These are phyloP conservation scores for Tangara arthus DNA, from an alignment of 2,797 vertebrate species.

Conservation along the genomic window DNA sequence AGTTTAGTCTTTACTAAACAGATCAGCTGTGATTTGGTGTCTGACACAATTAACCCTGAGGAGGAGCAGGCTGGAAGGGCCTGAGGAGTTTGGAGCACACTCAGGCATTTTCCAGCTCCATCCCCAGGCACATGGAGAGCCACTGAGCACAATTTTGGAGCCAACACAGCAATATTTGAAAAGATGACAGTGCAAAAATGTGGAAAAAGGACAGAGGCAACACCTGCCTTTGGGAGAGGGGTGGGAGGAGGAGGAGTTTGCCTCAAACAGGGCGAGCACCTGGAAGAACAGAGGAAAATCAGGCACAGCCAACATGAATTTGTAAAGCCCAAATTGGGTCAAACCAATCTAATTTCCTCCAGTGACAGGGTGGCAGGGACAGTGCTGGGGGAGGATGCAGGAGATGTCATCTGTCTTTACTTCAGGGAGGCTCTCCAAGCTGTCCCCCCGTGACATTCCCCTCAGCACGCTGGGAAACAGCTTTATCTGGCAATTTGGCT, in stretches of 20 bases:
- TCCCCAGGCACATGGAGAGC: neutral
- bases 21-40: constrained; percentile 28
- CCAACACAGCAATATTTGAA: rapidly evolving
- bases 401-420: constrained; percentile 5
- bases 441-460: neutral
- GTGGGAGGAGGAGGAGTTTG: neutral
- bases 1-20: constrained; percentile 27
- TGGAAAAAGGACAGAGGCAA: neutral
- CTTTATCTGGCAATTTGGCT: neutral
- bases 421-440: neutral
- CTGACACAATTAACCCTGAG: constrained; percentile 20
- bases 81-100: neutral
- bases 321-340: constrained; percentile 29
- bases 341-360: constrained; percentile 27
- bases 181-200: neutral
- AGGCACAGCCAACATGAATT: neutral
- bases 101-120: neutral
- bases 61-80: neutral
- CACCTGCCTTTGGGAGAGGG: neutral
- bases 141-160: rapidly evolving
- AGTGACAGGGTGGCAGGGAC: neutral
- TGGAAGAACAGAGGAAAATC: neutral
- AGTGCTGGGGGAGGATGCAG: neutral
- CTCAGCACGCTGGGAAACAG: neutral
- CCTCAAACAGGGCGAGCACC: neutral